These are phyloP conservation scores for Arbacia lixula DNA, from an alignment of 53 echinoderm and acorn worm genomes.

Conservation along the genomic window DNA sequence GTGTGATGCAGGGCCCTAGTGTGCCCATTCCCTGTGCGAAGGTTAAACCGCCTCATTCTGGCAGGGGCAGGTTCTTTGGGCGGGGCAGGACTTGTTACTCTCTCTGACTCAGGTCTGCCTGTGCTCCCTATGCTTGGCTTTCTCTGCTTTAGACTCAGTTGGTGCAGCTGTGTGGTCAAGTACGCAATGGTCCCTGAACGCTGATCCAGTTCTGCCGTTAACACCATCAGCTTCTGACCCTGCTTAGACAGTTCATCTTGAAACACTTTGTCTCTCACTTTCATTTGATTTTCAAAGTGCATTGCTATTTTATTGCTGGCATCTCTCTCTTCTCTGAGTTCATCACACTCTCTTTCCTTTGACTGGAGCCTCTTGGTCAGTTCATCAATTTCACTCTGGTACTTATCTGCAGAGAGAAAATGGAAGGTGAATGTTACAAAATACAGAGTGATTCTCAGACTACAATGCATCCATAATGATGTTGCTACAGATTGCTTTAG, in stretches of 20 bases:
- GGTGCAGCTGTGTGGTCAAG: constrained; percentile 89
- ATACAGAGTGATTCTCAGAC: no score
- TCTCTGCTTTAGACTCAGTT: constrained; percentile 68
- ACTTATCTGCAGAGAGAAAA: constrained; percentile 48
- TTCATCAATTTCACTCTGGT: constrained; percentile 58
- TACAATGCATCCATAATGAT: no score
- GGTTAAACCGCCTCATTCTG: constrained; percentile 12
- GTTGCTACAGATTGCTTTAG: no score
- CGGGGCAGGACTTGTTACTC: constrained; percentile 65
- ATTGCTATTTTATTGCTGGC: constrained; percentile 57
- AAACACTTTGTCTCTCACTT: constrained; percentile 66
- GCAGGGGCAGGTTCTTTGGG: constrained; percentile 78
- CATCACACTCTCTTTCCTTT: constrained; percentile 49
- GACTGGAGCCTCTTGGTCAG: constrained; percentile 56
- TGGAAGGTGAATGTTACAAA: background rate
- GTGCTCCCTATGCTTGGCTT: background rate
- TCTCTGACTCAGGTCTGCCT: background rate
- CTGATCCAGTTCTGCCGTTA: constrained; percentile 81
- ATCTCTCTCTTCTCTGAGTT: constrained; percentile 41
- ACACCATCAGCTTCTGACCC: constrained; percentile 58
- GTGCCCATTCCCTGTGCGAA: constrained; percentile 27
- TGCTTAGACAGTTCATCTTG: constrained; percentile 73
- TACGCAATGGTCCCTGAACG: constrained; percentile 89
- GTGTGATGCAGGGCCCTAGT: constrained; percentile 11
- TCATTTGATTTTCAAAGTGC: constrained; percentile 75